Evolutionary conservation across 2,113 vertebrate genomes (phyloP).

Genomic region (Epinephelus fuscoguttatus): DNA sequence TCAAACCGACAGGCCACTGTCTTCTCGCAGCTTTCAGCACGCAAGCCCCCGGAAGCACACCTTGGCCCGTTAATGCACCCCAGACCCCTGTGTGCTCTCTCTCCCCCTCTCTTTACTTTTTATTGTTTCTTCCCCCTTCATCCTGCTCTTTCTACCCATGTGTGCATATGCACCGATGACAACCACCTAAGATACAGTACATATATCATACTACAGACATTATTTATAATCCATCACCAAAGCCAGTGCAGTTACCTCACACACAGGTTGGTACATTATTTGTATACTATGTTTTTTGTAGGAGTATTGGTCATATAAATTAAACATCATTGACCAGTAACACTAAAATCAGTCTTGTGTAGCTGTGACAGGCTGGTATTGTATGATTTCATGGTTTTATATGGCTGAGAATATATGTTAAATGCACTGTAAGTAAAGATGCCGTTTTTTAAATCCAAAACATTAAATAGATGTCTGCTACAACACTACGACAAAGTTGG

Average conservation of each 20-base stretch:
- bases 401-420: background rate
- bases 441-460: background rate
- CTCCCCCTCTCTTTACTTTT: background rate
- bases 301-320: background rate
- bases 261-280: background rate
- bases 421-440: background rate
- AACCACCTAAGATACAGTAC: slow-evolving; percentile 11
- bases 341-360: background rate
- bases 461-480: background rate
- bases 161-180: slow-evolving; percentile 37
- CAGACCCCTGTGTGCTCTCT: slow-evolving; percentile 59
- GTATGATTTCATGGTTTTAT: background rate
- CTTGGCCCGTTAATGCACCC: slow-evolving; percentile 64
- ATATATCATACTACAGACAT: background rate
- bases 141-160: slow-evolving; percentile 39
- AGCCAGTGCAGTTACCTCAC: slow-evolving; percentile 1
- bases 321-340: background rate
- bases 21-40: slow-evolving; percentile 60
- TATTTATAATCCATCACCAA: slow-evolving; percentile 29
- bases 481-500: background rate
- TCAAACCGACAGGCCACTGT: slow-evolving; percentile 54
- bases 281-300: too few species aligned
- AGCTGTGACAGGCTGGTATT: background rate
- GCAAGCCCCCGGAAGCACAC: slow-evolving; percentile 68
- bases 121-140: slow-evolving; percentile 27